Evolutionary conservation across 2,797 vertebrate genomes (phyloP).

Genomic region (Silurus aristotelis): DNA sequence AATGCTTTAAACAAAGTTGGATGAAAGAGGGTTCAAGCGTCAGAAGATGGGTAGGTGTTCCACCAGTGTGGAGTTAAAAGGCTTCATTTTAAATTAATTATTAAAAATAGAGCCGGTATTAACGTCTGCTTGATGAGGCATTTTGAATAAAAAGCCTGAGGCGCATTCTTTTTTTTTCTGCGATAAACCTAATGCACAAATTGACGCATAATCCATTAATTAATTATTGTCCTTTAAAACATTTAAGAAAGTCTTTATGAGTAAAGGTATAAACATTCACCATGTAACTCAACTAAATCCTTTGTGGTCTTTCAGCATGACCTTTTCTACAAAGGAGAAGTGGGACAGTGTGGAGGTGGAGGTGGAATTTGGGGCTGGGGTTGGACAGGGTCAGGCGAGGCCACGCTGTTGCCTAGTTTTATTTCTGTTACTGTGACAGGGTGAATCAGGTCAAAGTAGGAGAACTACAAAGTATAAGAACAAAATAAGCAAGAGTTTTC

Average conservation of each 20-base stretch:
- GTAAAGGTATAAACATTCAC: neutral
- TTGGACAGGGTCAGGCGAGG: conserved; percentile 29
- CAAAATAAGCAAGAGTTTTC: neutral
- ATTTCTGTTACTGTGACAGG: neutral
- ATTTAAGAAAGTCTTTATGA: neutral
- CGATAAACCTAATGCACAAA: conserved; percentile 16
- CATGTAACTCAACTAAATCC: conserved; percentile 1
- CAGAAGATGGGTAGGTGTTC: conserved; percentile 24
- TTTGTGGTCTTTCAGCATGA: neutral
- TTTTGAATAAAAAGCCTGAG: conserved; percentile 23
- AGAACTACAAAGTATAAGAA: neutral
- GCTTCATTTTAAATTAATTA: conserved; percentile 41
- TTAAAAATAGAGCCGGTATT: neutral
- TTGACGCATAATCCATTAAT: conserved; percentile 22
- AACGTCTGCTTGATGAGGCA: neutral
- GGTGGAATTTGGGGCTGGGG: neutral
- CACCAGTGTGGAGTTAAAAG: conserved; percentile 12
- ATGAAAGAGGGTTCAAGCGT: neutral
- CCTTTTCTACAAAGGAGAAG: neutral
- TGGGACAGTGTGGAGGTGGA: neutral
- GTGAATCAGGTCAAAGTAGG: neutral
- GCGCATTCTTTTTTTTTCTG: neutral
- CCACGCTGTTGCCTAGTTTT: neutral
- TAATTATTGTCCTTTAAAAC: conserved; percentile 22
- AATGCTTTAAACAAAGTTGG: neutral